These are phyloP conservation scores for Congeria kusceri DNA, from an alignment of 2,888 invertebrate genomes.

Conservation along the genomic window DNA sequence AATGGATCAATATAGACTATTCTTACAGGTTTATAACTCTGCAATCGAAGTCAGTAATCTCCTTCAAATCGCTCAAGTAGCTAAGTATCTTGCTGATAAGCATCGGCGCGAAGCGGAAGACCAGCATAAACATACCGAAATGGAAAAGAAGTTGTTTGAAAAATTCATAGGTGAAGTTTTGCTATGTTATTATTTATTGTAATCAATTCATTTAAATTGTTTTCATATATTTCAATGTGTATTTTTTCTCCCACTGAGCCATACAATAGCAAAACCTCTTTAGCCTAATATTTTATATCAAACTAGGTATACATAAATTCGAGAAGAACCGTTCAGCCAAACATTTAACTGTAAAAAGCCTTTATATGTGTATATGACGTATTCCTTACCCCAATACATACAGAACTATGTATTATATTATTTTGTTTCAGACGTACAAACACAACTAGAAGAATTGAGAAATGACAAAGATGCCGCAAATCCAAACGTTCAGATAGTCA, in stretches of 20 bases:
- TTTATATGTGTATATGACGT: too few relatives aligned
- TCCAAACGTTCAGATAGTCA: constrained; percentile 66
- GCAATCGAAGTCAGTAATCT: constrained; percentile 72
- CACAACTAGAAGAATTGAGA: constrained; percentile 28
- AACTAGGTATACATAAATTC: too few relatives aligned
- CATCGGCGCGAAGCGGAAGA: constrained; percentile 39
- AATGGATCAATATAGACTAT: too few relatives aligned
- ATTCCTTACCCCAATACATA: too few relatives aligned
- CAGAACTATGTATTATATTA: neutral
- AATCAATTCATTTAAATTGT: too few relatives aligned
- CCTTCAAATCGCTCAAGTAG: constrained; percentile 63
- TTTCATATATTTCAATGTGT: too few relatives aligned
- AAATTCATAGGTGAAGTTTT: constrained; percentile 11
- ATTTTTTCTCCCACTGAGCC: too few relatives aligned
- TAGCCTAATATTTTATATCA: too few relatives aligned
- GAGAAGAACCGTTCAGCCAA: too few relatives aligned
- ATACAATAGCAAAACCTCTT: too few relatives aligned
- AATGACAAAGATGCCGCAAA: constrained; percentile 48
- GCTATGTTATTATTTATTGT: too few relatives aligned
- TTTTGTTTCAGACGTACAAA: constrained; percentile 51
- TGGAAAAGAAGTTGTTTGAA: constrained; percentile 34
- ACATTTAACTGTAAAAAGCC: too few relatives aligned
- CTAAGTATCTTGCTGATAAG: constrained; percentile 61
- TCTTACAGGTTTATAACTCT: constrained; percentile 64
- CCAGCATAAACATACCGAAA: constrained; percentile 22